Conservation (phyloP, 2,888 invertebrate species). For the Deilephila porcellus region DNA sequence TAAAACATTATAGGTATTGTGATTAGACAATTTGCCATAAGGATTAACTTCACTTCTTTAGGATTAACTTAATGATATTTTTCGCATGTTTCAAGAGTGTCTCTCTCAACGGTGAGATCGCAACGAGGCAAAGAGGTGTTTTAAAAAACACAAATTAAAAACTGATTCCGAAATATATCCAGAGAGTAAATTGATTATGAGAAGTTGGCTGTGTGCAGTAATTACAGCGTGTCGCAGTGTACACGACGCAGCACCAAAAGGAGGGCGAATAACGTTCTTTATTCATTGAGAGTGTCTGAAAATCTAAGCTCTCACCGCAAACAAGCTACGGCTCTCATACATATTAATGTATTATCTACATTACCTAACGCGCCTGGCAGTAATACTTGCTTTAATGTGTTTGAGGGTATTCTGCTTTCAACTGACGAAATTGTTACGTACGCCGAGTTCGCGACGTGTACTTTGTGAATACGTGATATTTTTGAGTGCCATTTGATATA, state of each 20-base stretch:
- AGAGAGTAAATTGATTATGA: neutral
- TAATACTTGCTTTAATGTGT: constrained; percentile 70
- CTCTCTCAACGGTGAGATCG: too few species aligned
- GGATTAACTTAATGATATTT: too few species aligned
- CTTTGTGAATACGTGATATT: constrained; percentile 31
- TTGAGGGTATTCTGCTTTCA: constrained; percentile 69
- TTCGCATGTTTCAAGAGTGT: too few species aligned
- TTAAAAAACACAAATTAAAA: too few species aligned
- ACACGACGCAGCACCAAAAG: constrained; percentile 19
- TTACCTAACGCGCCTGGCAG: constrained; percentile 67
- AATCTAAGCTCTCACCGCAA: constrained; percentile 75
- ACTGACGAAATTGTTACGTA: constrained; percentile 64
- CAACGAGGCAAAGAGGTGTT: too few species aligned
- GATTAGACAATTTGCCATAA: too few species aligned
- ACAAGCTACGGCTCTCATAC: constrained; percentile 75
- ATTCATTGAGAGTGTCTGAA: constrained; percentile 72
- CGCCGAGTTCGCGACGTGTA: constrained; percentile 24
- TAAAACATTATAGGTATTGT: too few species aligned
- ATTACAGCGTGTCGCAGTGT: constrained; percentile 17
- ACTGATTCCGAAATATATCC: neutral
- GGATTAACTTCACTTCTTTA: too few species aligned
- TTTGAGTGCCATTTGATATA: constrained; percentile 28
- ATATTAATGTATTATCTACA: constrained; percentile 81
- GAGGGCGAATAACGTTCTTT: constrained; percentile 54
- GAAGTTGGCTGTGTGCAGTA: constrained; percentile 4